A percentile compares a stretch with the other conserved stretches of the same genome.
Conservation (phyloP, 1,140 invertebrate species). For the Dendrolimus kikuchii region DNA sequence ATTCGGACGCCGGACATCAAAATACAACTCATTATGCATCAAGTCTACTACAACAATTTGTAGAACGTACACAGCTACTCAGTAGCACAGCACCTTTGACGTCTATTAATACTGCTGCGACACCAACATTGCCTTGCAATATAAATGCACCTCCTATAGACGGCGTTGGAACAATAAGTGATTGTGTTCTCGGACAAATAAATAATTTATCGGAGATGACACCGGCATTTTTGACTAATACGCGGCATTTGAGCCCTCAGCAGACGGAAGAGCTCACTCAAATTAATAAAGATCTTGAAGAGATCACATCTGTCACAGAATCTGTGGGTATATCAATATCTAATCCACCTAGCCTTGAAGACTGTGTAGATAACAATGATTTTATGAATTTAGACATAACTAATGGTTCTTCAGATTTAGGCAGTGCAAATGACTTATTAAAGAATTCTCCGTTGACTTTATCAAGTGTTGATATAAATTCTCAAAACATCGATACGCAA, state of each 20-base stretch:
- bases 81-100: constrained; percentile 61
- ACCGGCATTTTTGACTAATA: constrained; percentile 47
- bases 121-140: constrained; percentile 33
- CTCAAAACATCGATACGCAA: constrained; percentile 45
- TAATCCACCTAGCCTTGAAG: constrained; percentile 59
- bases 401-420: constrained; percentile 49
- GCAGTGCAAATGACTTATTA: constrained; percentile 55
- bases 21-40: constrained; percentile 73
- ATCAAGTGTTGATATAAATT: constrained; percentile 29
- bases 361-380: constrained; percentile 67
- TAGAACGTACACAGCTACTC: constrained; percentile 76
- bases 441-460: constrained; percentile 56
- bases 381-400: constrained; percentile 63
- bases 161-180: constrained; percentile 45
- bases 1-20: constrained; percentile 57
- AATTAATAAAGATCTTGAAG: constrained; percentile 68
- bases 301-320: constrained; percentile 58
- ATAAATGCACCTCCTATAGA: constrained; percentile 44
- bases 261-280: constrained; percentile 64
- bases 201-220: constrained; percentile 59
- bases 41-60: constrained; percentile 76
- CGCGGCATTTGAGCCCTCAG: constrained; percentile 62
- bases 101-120: constrained; percentile 30
- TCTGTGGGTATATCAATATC: constrained; percentile 56
- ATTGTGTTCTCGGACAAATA: constrained; percentile 61